Base-by-base conservation (phyloP, 2,888 invertebrate genomes). In the Eupelmus urozonus region DNA sequence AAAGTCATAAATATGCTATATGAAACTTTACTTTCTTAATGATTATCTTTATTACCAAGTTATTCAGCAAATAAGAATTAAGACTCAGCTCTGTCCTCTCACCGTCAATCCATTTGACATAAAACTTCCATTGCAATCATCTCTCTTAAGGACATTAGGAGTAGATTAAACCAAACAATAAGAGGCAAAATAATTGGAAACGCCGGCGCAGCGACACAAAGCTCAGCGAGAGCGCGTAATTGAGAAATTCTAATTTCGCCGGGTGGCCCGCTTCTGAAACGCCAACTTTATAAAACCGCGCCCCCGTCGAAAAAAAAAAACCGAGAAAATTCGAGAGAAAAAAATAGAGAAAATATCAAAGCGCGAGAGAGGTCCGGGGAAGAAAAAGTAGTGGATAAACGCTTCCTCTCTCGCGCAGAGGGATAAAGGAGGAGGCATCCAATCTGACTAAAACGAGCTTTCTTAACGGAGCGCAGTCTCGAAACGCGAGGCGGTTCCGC, bases 371-470 rank as follows among this genome's bases (percentile, higher is more conserved):
- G 49, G 11, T 9, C 9, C 16, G 65, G 42, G 20, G 42, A 27
- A 27, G 20, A 29, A 25, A 29, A 27, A 34, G 5, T 59, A 59
- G 34, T 40, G 71, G 20, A 71, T 62, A 71, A 71, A 70, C 59
- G 59, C n/a, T 18, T 29, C 29, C 18, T 40, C n/a, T 23, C 29
- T 18, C n/a, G 5, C 45, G 13, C 57, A n/a, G 45, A 20, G 62
- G 63, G 2, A 34, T 16, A 42, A 59, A 76, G 60, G 73, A 76
- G 71, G 79, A 76, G 71, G 80, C 73, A 78, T 82, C 79, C 82
- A 80, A 84, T 82, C 80, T 79, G 80, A 82, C 80, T 82, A 81
- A 81, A 84, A 82, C 80, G 82, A 82, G 67, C 73, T 82, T 81
- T 80, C 81, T 78, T 77, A 45, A 53, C 45, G 55, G 45, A n/a